Evolutionary conservation across 2,113 vertebrate genomes (phyloP), one percentile per base, ranked within the genome.

Genomic region (Rhabdomys dilectus): DNA sequence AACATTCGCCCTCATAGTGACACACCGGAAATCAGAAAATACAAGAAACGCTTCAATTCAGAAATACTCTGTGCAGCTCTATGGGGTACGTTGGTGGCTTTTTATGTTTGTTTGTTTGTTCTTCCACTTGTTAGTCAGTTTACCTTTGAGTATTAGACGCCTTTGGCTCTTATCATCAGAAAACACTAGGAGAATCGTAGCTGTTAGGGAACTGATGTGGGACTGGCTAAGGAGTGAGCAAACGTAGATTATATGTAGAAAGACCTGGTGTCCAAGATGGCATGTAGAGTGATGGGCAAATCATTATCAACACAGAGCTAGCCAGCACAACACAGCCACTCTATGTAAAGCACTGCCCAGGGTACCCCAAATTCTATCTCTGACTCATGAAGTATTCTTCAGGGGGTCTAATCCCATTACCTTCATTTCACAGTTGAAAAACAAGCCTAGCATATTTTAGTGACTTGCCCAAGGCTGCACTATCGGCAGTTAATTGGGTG

Each of bases 41-140:
- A 99, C 98, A 99, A 99, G 99, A 99, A 99, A 80, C 99, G 99
- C 96, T 99, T 99, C 99, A 99, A 99, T 98, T 99, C 99, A 0
- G 99, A 99, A 99, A 99, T 99, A 97, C 99, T 99, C 39, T 99
- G 99, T 82, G 99, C 99, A 0, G 99, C 99, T 31, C 98, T 99
- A 0, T 99, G 99, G 99, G 99, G 99, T 99, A 97, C 99, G 99
- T 86, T 77, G 58, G 91, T 87, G 6, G 15, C 21, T 75, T 73
- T 60, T 82, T 51, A 17, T 75, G 72, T 76, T 76, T 75, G n/a
- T 76, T 45, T 48, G 24, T 45, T 51, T 66, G 26, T 22, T 56
- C n/a, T 13, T n/a, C 53, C 4, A 7, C 45, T 95, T 8, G 7
- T 62, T 75, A 80, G 62, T 80, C 56, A 82, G 60, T 13, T 64